A percentile compares a stretch with the other conserved stretches of the same genome.
Evolutionary conservation across 2,113 vertebrate genomes (phyloP).

Genomic region (Bubo scandiacus): DNA sequence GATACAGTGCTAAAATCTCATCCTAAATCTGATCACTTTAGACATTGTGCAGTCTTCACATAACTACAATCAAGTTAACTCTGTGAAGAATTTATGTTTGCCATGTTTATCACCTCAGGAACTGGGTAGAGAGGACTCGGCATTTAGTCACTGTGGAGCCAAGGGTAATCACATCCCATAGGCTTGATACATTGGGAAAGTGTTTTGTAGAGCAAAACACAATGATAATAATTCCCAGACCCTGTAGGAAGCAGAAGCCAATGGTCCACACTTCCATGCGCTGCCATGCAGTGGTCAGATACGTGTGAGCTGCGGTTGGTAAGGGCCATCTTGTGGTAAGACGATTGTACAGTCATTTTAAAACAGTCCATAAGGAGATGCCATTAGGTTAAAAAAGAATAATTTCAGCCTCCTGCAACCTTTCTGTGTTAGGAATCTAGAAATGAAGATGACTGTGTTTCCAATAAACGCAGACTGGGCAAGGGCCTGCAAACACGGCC

Average conservation of each 20-base stretch:
- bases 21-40: neutral
- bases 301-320: neutral
- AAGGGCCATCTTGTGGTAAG: constrained; percentile 41
- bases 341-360: neutral
- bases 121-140: neutral
- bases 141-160: neutral
- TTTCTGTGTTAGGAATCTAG: neutral
- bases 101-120: neutral
- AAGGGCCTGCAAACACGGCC: neutral
- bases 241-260: neutral
- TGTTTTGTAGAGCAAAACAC: neutral
- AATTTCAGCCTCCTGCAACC: neutral
- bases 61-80: neutral
- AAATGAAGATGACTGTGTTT: neutral
- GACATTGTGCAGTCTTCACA: neutral
- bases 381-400: neutral
- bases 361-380: neutral
- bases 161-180: neutral
- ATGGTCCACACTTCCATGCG: fast-evolving
- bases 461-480: neutral
- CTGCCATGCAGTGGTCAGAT: fast-evolving
- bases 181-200: neutral
- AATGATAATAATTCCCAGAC: neutral
- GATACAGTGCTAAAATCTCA: neutral
- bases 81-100: neutral